Base-by-base conservation (phyloP, 2,113 vertebrate species). In the Triplophysa tibetana region DNA sequence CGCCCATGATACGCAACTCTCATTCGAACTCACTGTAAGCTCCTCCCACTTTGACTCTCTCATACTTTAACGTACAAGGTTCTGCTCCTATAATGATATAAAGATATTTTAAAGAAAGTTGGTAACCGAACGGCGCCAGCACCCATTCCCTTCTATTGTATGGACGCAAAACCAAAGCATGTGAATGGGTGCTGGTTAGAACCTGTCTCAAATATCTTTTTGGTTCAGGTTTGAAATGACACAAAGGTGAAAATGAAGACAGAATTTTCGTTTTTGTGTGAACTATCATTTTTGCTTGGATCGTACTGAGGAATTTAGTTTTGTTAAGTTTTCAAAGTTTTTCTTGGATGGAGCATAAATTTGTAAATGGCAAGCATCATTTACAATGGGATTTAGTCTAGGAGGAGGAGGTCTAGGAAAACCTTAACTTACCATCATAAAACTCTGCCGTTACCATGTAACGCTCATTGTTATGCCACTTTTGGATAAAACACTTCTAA, bases 1-100 rank as follows among this genome's bases (percentile, higher is more conserved):
- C 68, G 1, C 54, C 77, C 0, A 56, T 80, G 52, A 82, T 85
- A 45, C 63, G 81, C 63, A 83, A 75, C 77, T 85, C 84, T 5
- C 82, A 84, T 48, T 87, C 86, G 17, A 85, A 68, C 79, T 87
- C 86, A 1, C 80, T 87, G 86, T 87, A 82, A 87, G 84, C 8
- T 52, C 13, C 41, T 64, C n/a, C 23, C 26, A 38, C 17, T n/a
- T 58, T 16, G 8, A 9, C 54, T 58, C 8, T 56, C 52, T 56
- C 17, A 6, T 19, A 56, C 14, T 38, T 38, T 7, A 38, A 38
- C 33, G 3, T 38, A 38, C 33, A 3, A 38, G 33, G 5, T 38
- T 38, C 33, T 38, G 33, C 33, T 7, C 33, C 6, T 1, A 7
- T 38, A 38, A 38, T 38, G 33, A 8, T 7, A 38, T 38, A 38